Evolutionary conservation across 2,888 invertebrate genomes (phyloP).

Genomic region (Creontiades dilutus): DNA sequence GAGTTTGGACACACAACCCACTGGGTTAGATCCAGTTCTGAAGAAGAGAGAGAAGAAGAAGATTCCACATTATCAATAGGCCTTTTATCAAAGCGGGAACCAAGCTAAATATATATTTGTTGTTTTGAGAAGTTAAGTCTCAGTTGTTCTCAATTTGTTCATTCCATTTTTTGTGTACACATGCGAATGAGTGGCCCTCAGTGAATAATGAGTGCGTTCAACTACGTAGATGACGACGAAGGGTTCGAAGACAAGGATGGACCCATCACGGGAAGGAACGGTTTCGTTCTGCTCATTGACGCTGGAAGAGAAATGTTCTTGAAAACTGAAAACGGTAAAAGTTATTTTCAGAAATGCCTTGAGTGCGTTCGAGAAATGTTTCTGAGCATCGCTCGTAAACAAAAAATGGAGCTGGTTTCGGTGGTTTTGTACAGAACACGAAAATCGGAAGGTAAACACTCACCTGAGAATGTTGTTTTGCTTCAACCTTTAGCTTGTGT

Average conservation of each 20-base stretch:
- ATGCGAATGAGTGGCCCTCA: too few relatives aligned
- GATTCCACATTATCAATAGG: too few relatives aligned
- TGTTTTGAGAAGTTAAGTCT: too few relatives aligned
- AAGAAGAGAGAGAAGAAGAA: too few relatives aligned
- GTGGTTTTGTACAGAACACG: constrained; percentile 68
- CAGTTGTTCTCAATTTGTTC: too few relatives aligned
- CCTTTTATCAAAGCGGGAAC: too few relatives aligned
- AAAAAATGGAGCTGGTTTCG: constrained; percentile 69
- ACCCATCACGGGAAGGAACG: constrained; percentile 64
- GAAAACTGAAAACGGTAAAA: constrained; percentile 49
- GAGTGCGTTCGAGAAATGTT: constrained; percentile 69
- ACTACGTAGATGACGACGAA: constrained; percentile 54
- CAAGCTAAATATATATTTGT: too few relatives aligned
- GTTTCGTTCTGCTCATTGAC: constrained; percentile 72
- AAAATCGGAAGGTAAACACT: constrained; percentile 68
- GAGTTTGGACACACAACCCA: too few relatives aligned
- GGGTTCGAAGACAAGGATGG: constrained; percentile 66
- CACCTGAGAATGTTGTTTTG: constrained; percentile 66
- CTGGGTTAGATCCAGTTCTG: too few relatives aligned
- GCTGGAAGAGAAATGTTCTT: constrained; percentile 70
- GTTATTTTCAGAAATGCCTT: constrained; percentile 40
- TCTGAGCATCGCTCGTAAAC: constrained; percentile 71
- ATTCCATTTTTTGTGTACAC: too few relatives aligned
- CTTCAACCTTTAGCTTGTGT: constrained; percentile 60
- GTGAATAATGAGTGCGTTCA: not conserved